Conservation (phyloP, 2,888 invertebrate genomes). For the Colletes collaris region DNA sequence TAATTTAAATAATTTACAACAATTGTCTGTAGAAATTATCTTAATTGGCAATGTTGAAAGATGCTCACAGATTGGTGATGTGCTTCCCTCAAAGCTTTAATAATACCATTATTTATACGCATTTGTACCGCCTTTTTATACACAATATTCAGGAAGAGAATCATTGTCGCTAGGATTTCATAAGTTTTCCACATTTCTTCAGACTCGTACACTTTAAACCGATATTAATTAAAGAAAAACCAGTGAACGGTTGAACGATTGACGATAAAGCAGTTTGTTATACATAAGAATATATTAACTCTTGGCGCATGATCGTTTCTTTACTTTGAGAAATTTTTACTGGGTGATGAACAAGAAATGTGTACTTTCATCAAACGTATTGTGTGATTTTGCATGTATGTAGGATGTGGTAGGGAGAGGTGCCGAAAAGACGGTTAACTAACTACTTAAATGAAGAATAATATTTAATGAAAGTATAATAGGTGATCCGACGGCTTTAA, state of each 20-base stretch:
- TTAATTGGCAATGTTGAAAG: conserved; percentile 8
- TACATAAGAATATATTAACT: background rate
- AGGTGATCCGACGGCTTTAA: too few species aligned
- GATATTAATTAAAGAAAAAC: background rate
- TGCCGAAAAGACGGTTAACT: too few species aligned
- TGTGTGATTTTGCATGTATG: background rate
- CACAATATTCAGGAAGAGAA: background rate
- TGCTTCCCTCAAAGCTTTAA: conserved; percentile 40
- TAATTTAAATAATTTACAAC: background rate
- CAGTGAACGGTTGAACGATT: background rate
- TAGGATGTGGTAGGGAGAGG: too few species aligned
- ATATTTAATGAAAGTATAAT: too few species aligned
- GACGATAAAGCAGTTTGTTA: background rate
- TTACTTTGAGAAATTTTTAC: background rate
- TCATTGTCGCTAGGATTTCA: conserved; percentile 13
- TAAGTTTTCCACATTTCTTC: conserved; percentile 43
- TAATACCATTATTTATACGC: conserved; percentile 46
- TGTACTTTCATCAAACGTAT: background rate
- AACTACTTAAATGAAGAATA: too few species aligned
- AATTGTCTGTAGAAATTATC: conserved; percentile 6
- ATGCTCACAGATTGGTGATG: background rate
- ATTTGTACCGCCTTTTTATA: conserved; percentile 54
- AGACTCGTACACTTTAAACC: background rate
- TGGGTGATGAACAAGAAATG: background rate
- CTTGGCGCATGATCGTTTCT: background rate